Percentiles rank a stretch among this genome's conserved stretches.
Evolutionary conservation across 2,888 invertebrate species (phyloP).

Genomic region (Serrognathus titanus): DNA sequence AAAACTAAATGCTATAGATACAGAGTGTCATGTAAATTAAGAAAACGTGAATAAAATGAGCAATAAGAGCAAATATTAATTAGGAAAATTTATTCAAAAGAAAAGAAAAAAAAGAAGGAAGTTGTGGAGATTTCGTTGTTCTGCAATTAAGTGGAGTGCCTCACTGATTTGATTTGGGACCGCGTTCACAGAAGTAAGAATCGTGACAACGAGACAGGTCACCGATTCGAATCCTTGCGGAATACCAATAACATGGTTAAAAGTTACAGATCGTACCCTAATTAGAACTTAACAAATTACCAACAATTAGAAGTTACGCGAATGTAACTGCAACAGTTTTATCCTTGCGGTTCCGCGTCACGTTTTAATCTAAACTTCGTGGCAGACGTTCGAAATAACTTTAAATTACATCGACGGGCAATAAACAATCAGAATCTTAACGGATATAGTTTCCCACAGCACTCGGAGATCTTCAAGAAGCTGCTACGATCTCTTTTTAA

Average conservation of each 20-base stretch:
- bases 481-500: neutral
- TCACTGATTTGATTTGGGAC: conserved; percentile 16
- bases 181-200: neutral
- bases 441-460: neutral
- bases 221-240: conserved; percentile 10
- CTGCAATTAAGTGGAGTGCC: conserved; percentile 13
- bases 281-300: conserved; percentile 15
- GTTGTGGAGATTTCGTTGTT: conserved; percentile 3
- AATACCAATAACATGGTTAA: conserved; percentile 15
- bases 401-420: neutral
- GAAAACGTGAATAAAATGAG: too few relatives aligned
- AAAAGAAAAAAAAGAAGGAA: neutral
- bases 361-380: neutral
- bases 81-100: too few relatives aligned
- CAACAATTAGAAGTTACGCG: conserved; percentile 6
- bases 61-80: too few relatives aligned
- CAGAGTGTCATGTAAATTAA: too few relatives aligned
- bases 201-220: conserved; percentile 17
- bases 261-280: conserved; percentile 12
- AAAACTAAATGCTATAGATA: too few relatives aligned
- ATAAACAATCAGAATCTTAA: conserved; percentile 1
- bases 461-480: neutral
- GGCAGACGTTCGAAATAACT: neutral
- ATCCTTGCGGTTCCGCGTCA: neutral
- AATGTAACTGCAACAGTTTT: too few relatives aligned